Base-by-base conservation (phyloP, 2,113 vertebrate genomes). In the Xiphophorus hellerii region DNA sequence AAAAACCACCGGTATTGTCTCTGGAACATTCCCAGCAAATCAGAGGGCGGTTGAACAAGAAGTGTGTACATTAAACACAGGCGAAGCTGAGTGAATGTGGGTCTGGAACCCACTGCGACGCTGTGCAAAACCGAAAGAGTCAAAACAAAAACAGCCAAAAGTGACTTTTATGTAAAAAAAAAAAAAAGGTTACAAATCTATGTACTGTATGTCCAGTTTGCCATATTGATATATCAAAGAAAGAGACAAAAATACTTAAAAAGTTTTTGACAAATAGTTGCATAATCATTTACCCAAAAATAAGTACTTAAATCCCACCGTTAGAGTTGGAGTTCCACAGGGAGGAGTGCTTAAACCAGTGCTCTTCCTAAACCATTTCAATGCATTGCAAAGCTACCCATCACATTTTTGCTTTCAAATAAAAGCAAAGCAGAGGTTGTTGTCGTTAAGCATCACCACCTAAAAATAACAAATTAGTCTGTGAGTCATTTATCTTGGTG, bases 1-100 rank as follows among this genome's bases (percentile, higher is more conserved):
- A 81, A 82, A 90, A 89, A 81, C 74, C 74, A 63, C 74, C 1
- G 78, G 76, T 80, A 84, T 89, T 85, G 81, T 92, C 83, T 74
- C 60, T 80, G 84, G 77, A 88, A 74, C 69, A 20, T 71, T 82
- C 48, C 62, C 74, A 86, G 79, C 66, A 68, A 83, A 74, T 80
- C 61, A 69, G 48, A 62, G 64, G 51, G 31, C 71, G 27, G 25
- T 62, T 3, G 22, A 54, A 65, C 71, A 61, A 44, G 66, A 2
- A 69, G 71, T 82, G 78, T 89, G 78, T 87, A 77, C 66, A 86
- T 81, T 67, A 82, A 91, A 87, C 83, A 80, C 42, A 37, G 66
- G 39, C 51, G 51, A 27, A 44, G 39, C 66, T 66, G 31, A 9
- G 69, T 37, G 77, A 75, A 79, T 73, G 78, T 67, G 80, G 78